Base-by-base conservation (phyloP, 2,113 vertebrate genomes). In the Engystomops pustulosus region DNA sequence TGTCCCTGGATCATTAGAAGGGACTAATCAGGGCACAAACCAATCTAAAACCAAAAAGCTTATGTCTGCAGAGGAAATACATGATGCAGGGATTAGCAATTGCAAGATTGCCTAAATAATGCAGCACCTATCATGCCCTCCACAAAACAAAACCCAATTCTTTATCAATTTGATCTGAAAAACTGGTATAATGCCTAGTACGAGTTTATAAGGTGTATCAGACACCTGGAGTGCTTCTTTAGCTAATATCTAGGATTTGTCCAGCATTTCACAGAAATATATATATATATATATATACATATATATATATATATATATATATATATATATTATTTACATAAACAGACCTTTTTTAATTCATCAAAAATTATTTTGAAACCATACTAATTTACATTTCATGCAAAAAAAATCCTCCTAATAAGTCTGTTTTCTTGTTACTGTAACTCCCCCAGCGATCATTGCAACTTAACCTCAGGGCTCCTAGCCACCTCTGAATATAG, bases 391-490 rank as follows among this genome's bases (percentile, higher is more conserved):
- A 47, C 44, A 49, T 9, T 44, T 30, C 25, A 45, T 9, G 23
- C 14, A 25, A 65, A 34, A 3, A 49, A 25, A 67, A 36, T 20
- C 32, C 30, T 20, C 62, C 15, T 67, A 36, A 65, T 32, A 65
- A 30, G 62, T 36, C 62, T 67, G 32, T 36, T 77, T 55, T 77
- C 30, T 23, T 25, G 45, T 14, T 12, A 17, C 12, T 20, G 55
- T 58, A n/a, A 36, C 53, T 58, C 79, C 17, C 65, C 58, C 55
- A 79, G 8, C 53, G 44, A 74, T 67, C 30, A 79, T 70, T 70
- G 74, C 62, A 58, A 79, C 83, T 55, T 85, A 85, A 85, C 83
- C 83, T 49, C 62, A 70, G 83, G 83, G 74, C 82, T 68, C 71
- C 67, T 30, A 83, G 80, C 80, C 71, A 74, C 80, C 80, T 83